Base-by-base conservation (phyloP, 2,113 vertebrate species). In the Calyptommatus sinebrachiatus region DNA sequence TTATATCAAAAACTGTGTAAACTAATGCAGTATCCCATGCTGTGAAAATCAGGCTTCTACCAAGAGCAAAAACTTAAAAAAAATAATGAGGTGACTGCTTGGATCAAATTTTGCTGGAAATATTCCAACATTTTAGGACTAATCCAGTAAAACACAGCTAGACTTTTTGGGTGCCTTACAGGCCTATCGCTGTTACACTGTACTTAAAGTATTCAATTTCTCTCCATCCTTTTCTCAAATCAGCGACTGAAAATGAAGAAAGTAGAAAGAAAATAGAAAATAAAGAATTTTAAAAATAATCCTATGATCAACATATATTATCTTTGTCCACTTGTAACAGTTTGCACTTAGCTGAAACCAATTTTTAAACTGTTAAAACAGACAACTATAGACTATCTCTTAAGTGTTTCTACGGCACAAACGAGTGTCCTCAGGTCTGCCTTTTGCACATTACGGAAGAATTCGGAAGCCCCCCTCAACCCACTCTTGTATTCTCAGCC, bases 351-450 rank as follows among this genome's bases (percentile, higher is more conserved):
- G 87, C 85, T 85, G 73, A 82, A 86, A 86, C 83, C 81, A 80
- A 80, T 83, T 84, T 77, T 78, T 79, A 87, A 89, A 90, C 89
- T 81, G 85, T 29, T 78, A 76, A 88, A 84, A 89, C 26, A 31
- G 78, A 7, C 73, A 81, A 61, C 29, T 85, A 83, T 89, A 86
- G 89, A 86, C 88, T 90, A 86, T 86, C 48, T 1, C 31, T 41
- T 79, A 14, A 8, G 48, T 62, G 65, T 81, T 82, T 50, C 75
- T 75, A 62, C 35, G 35, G 35, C 35, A 41, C 35, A 41, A 41
- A 5, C 35, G 5, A 41, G 35, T 41, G 35, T 41, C 35, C 35
- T 2, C 3, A 41, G 35, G 35, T 41, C 5, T 5, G 35, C 35
- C 35, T 41, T 41, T 41, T 41, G 35, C 35, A 41, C 35, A 41